Evolutionary conservation across 2,888 invertebrate species (phyloP).

Genomic region (Hemistola chrysoprasaria): DNA sequence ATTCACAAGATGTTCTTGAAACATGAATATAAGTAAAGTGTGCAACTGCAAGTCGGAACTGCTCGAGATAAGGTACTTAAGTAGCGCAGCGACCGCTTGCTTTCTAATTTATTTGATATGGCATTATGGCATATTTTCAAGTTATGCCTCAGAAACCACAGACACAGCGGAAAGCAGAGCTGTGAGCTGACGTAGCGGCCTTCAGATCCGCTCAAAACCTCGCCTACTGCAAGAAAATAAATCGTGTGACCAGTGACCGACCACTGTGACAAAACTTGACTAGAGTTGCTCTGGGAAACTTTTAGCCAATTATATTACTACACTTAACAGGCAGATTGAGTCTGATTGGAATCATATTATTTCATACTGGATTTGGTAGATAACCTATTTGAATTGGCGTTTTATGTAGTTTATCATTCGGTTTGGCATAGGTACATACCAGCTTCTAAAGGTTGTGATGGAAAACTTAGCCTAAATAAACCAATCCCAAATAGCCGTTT

Average conservation of each 20-base stretch:
- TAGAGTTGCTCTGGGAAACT: no score
- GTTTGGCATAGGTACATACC: no score
- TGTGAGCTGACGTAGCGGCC: constrained; percentile 37
- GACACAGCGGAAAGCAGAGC: constrained; percentile 27
- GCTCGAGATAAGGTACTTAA: constrained; percentile 8
- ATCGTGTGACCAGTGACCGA: not conserved
- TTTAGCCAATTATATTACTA: no score
- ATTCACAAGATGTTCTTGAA: constrained; percentile 3
- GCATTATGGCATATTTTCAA: constrained; percentile 33
- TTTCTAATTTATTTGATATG: constrained; percentile 41
- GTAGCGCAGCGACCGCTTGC: constrained; percentile 26
- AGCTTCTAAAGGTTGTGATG: no score
- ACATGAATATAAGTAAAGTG: not conserved
- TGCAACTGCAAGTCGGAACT: not conserved
- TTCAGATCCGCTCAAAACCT: constrained; percentile 26
- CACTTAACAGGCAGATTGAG: no score
- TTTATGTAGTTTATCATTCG: no score
- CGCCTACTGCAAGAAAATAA: constrained; percentile 2
- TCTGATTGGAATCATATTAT: no score
- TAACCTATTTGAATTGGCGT: no score
- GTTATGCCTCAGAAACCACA: constrained; percentile 27
- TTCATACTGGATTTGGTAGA: no score
- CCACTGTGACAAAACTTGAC: constrained; percentile 1
- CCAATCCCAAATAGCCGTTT: no score
- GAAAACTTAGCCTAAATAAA: no score